A percentile compares a stretch with the other conserved stretches of the same genome.
Conservation (phyloP, 2,888 invertebrate genomes). For the Hybos culiciformis region DNA sequence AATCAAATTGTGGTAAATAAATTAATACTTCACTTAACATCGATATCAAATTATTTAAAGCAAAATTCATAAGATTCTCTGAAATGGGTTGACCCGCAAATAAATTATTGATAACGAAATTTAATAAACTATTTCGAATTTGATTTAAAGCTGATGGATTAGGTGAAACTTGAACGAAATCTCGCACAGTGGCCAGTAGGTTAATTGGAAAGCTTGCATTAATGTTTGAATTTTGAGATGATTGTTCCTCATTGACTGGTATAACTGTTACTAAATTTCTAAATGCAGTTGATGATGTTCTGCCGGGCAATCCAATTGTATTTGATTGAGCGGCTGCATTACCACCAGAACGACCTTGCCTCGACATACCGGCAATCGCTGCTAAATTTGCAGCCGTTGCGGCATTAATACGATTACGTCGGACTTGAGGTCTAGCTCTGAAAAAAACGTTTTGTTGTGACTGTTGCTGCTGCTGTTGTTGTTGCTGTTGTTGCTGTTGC, state of each 20-base stretch:
- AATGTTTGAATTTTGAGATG: conserved; percentile 8
- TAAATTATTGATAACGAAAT: conserved; percentile 23
- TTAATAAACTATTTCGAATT: conserved; percentile 24
- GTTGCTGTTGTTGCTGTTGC: not conserved
- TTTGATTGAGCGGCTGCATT: not conserved
- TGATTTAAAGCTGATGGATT: conserved; percentile 17
- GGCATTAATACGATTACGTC: not conserved
- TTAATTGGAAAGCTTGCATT: conserved; percentile 11
- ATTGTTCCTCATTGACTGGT: conserved; percentile 15
- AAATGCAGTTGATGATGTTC: not conserved
- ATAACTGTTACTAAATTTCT: conserved; percentile 1
- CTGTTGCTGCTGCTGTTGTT: not conserved
- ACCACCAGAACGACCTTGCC: not conserved
- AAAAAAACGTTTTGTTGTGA: not conserved
- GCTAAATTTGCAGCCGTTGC: not conserved
- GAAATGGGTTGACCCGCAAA: conserved; percentile 27
- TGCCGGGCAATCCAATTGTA: not conserved
- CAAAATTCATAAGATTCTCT: conserved; percentile 23
- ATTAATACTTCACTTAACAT: conserved; percentile 25
- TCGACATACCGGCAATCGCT: not conserved
- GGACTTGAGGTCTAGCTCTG: conserved; percentile 1
- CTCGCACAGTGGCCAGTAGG: conserved; percentile 15
- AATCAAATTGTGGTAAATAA: conserved; percentile 30
- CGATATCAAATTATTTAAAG: conserved; percentile 25
- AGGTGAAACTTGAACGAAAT: conserved; percentile 12